A percentile compares a stretch with the other conserved stretches of the same genome.
phyloP scores from a whole-genome alignment of 2,113 vertebrate species.

The Ellobius talpinus region DNA sequence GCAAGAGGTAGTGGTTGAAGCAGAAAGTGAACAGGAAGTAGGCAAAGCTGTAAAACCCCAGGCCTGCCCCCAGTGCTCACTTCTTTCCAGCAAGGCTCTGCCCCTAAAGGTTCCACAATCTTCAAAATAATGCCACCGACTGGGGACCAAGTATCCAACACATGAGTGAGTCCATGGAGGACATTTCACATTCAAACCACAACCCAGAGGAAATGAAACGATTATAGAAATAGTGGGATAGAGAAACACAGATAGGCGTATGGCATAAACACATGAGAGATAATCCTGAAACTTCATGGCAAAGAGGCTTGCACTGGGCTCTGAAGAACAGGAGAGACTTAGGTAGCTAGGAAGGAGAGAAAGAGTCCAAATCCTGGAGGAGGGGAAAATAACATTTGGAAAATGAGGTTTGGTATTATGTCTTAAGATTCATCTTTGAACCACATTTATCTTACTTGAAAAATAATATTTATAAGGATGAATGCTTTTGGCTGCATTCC shows the following conservation, averaged over 20 bases:
- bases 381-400: not conserved
- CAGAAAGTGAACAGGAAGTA: not conserved
- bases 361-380: not conserved
- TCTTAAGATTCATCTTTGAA: conserved; percentile 17
- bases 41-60: not conserved
- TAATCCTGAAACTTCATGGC: not conserved
- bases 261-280: not conserved
- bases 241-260: not conserved
- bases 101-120: not conserved
- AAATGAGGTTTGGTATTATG: not conserved
- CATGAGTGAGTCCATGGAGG: not conserved
- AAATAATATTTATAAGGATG: conserved; percentile 31
- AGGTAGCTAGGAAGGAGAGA: not conserved
- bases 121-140: not conserved
- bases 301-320: not conserved
- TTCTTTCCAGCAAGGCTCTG: not conserved
- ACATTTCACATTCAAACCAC: not conserved
- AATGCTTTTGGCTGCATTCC: not conserved
- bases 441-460: not conserved
- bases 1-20: not conserved
- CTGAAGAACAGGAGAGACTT: not conserved
- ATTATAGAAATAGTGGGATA: not conserved
- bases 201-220: not conserved
- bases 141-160: no score
- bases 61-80: not conserved